Conservation (phyloP, 1,140 invertebrate species). For the Drosophila neocordata region DNA sequence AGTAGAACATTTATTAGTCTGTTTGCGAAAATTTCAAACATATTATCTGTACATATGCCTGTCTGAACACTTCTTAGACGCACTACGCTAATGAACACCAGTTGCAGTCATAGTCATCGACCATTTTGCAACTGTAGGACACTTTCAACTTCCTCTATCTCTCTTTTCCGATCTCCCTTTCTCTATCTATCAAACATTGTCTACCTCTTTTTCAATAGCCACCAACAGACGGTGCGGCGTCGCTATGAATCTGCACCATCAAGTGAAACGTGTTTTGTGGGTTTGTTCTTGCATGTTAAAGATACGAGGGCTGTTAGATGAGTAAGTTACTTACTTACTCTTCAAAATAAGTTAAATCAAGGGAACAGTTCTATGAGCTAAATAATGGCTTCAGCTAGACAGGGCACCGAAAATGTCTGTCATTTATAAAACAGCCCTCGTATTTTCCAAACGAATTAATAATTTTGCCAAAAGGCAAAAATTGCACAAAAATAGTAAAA, state of each 20-base stretch:
- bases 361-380: too few relatives aligned
- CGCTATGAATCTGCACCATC: background rate
- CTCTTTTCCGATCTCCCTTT: background rate
- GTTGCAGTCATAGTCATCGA: conserved; percentile 32
- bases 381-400: too few relatives aligned
- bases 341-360: too few relatives aligned
- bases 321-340: too few relatives aligned
- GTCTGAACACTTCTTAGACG: conserved; percentile 26
- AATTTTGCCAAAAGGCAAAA: background rate
- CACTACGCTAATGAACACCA: conserved; percentile 46
- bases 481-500: too few relatives aligned
- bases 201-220: background rate
- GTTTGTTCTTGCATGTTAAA: background rate
- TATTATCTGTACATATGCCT: conserved; percentile 27
- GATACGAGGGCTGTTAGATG: too few relatives aligned
- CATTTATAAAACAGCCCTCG: too few relatives aligned
- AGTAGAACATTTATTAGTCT: conserved; percentile 66
- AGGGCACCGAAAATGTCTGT: too few relatives aligned
- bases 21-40: conserved; percentile 52
- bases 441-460: background rate
- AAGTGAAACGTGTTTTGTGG: conserved; percentile 1
- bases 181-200: background rate
- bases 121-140: conserved; percentile 29
- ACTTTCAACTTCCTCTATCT: conserved; percentile 40
- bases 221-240: background rate